Conservation (phyloP, 2,797 vertebrate genomes). For the Eurystomus glaucurus region DNA sequence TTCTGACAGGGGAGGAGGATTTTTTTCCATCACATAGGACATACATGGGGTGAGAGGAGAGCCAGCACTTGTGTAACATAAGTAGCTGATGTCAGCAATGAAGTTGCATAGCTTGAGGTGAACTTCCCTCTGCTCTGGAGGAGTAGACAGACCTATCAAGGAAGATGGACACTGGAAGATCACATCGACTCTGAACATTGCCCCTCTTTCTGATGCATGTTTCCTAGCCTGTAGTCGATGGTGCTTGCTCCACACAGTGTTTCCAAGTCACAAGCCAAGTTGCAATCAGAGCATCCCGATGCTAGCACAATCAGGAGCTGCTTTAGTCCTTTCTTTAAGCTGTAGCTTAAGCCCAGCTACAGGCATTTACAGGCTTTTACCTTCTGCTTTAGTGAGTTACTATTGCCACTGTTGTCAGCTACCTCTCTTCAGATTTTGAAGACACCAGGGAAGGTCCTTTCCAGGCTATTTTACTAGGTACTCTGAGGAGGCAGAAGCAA, state of each 20-base stretch:
- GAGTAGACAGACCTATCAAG: not conserved
- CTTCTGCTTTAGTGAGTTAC: not conserved
- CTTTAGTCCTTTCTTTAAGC: not conserved
- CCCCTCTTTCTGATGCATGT: not conserved
- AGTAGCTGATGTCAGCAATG: not conserved
- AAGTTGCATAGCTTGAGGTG: conserved; percentile 7
- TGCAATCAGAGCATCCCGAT: not conserved
- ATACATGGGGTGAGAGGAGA: not conserved
- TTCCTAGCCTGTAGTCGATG: not conserved
- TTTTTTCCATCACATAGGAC: not conserved
- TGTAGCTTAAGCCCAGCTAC: not conserved
- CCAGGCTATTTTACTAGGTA: not conserved
- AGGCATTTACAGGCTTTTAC: not conserved
- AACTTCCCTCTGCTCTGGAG: conserved; percentile 14
- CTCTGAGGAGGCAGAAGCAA: not conserved
- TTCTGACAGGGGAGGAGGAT: not conserved
- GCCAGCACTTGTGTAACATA: not conserved
- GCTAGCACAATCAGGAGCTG: not conserved
- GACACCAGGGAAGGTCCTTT: not conserved
- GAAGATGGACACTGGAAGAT: not conserved
- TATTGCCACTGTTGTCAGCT: not conserved
- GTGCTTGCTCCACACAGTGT: accelerated
- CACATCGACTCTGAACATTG: not conserved
- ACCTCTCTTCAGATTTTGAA: not conserved
- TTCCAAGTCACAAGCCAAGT: conserved; percentile 2